Base-by-base conservation (phyloP, 2,888 invertebrate species). In the Protophormia terraenovae region DNA sequence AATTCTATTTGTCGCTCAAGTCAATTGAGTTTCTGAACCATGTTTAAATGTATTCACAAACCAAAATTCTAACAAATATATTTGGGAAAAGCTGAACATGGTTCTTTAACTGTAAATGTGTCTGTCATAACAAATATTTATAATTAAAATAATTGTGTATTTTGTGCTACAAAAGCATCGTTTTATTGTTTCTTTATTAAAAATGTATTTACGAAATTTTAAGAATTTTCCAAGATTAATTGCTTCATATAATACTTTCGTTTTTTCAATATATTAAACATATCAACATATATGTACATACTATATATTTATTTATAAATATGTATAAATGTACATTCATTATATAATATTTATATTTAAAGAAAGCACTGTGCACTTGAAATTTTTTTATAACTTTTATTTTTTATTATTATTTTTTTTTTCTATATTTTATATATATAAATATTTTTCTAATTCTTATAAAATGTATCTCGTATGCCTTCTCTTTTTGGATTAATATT, bases 1-100 rank as follows among this genome's bases (percentile, higher is more conserved):
- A 88, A 90, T 88, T 89, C 89, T 88, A 86, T 90, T 86, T 79
- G 53, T 84, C 78, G 78, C 73, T 82, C 77, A 79, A 72, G 53
- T 85, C 69, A 84, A 71, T 75, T 82, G 87, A 86, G 81, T 84
- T 88, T 80, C 83, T 85, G 87, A 87, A 88, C 87, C 88, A 86
- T 87, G 87, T 81, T 45, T 14, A 22, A 45, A 62, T 79, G 47
- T 19, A 29, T 53, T 73, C 14, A 60, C 38, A 58, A 45, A 78
- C 19, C 22, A 24, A 69, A 77, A 53, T 41, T 60, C 38, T 8
- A 24, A 50, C 14, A 69, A 53, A 76, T 7, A n/a, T 19, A 62
- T 79, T 78, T 67, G 41, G 58, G 58, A 60, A 50, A 78, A 67
- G 41, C 16, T 47, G 12, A 66, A 67, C 73, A 83, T 83, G 77